These are phyloP conservation scores for Dendrolimus houi DNA, from an alignment of 2,888 invertebrate genomes.

Conservation along the genomic window DNA sequence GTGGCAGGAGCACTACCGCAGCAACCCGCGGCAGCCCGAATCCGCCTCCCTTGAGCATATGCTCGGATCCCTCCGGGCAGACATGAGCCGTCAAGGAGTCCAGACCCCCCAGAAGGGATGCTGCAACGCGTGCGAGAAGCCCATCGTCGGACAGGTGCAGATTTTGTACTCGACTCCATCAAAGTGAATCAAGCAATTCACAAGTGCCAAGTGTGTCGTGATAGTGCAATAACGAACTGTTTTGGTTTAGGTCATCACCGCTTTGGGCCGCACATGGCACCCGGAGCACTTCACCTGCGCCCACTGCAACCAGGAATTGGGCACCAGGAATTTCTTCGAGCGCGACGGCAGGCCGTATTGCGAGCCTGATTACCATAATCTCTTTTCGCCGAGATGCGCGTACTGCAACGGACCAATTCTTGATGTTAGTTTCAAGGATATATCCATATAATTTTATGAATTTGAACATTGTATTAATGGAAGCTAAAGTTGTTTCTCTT, in stretches of 20 bases:
- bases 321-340: slow-evolving; percentile 99
- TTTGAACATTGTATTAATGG: background rate
- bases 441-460: background rate
- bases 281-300: slow-evolving; percentile 99
- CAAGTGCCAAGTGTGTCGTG: slow-evolving; percentile 7
- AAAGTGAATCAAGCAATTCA: slow-evolving; percentile 2
- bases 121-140: slow-evolving; percentile 99
- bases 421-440: slow-evolving; percentile 84
- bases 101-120: slow-evolving; percentile 99
- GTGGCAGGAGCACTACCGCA: slow-evolving; percentile 72
- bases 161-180: too few relatives aligned
- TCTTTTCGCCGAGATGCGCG: slow-evolving; percentile 98
- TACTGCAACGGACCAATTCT: slow-evolving; percentile 99
- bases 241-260: slow-evolving; percentile 86
- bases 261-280: slow-evolving; percentile 98
- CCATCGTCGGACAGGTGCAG: slow-evolving; percentile 95
- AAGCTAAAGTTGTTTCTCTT: slow-evolving; percentile 22
- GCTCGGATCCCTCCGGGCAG: slow-evolving; percentile 95
- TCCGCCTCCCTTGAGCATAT: slow-evolving; percentile 82
- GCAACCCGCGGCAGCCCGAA: slow-evolving; percentile 75
- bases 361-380: slow-evolving; percentile 98
- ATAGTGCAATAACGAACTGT: slow-evolving; percentile 22
- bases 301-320: slow-evolving; percentile 97
- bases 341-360: slow-evolving; percentile 98
- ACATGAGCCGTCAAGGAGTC: slow-evolving; percentile 99